These are phyloP conservation scores for Dendrolimus houi DNA, from an alignment of 2,888 invertebrate species.

Conservation along the genomic window DNA sequence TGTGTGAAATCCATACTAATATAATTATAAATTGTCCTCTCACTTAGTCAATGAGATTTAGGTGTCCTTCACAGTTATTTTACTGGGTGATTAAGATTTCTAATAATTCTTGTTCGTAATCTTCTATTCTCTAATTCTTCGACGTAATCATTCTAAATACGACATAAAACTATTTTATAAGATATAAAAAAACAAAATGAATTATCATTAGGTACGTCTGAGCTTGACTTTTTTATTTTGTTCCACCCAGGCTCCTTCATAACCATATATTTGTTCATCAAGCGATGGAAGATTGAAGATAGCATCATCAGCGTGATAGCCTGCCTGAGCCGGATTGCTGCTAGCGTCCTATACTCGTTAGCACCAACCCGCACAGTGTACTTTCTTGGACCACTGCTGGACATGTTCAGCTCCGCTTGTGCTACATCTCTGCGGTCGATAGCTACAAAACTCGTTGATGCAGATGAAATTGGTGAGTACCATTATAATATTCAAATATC, in stretches of 20 bases:
- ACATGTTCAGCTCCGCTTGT: conserved; percentile 74
- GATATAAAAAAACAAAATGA: no score
- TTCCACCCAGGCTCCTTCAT: conserved; percentile 62
- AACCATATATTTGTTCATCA: conserved; percentile 70
- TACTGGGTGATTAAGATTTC: no score
- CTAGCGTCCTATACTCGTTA: conserved; percentile 66
- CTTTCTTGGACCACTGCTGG: conserved; percentile 71
- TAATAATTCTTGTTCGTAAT: no score
- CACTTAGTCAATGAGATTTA: no score
- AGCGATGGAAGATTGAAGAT: conserved; percentile 68
- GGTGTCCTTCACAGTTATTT: no score
- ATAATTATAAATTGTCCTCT: no score
- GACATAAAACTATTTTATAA: no score
- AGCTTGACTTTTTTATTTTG: conserved; percentile 8
- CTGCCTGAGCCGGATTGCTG: conserved; percentile 69
- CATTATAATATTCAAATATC: no score
- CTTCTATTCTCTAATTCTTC: no score
- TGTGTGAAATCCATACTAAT: no score
- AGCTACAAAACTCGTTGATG: conserved; percentile 72
- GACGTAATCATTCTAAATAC: no score
- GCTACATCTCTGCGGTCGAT: conserved; percentile 75
- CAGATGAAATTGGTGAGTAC: conserved; percentile 73
- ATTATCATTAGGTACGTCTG: no score
- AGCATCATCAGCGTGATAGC: conserved; percentile 67
- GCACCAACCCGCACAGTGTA: conserved; percentile 61